Evolutionary conservation across 1,140 invertebrate species (phyloP).

Genomic region (Aphis craccivora): DNA sequence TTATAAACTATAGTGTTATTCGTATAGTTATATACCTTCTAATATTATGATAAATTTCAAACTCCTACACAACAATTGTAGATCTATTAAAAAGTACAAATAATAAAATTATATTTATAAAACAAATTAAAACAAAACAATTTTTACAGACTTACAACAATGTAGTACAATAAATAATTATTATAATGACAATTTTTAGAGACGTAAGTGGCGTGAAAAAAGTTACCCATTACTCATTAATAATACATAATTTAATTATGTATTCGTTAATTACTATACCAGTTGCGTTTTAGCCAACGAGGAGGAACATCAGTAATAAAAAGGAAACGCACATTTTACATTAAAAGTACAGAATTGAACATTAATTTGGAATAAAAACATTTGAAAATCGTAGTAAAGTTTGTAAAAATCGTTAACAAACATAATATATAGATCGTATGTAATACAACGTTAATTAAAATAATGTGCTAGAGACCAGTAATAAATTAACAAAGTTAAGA

Average conservation of each 20-base stretch:
- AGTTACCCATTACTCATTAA: neutral
- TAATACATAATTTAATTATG: neutral
- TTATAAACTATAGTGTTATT: neutral
- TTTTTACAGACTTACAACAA: neutral
- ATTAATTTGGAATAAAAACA: neutral
- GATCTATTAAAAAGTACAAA: neutral
- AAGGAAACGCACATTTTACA: neutral
- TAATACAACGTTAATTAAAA: neutral
- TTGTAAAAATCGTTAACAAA: neutral
- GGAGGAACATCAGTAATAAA: neutral
- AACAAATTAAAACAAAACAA: neutral
- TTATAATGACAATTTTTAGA: neutral
- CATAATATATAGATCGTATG: neutral
- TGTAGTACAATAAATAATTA: neutral
- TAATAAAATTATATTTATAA: neutral
- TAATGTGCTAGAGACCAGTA: too few species aligned
- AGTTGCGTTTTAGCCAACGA: neutral
- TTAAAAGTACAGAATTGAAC: neutral
- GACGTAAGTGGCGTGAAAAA: neutral
- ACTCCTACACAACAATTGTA: neutral
- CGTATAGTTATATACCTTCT: neutral
- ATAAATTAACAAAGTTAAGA: too few species aligned
- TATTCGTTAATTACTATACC: neutral
- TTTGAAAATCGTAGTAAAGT: neutral
- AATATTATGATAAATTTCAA: neutral